Conservation (phyloP, 2,113 vertebrate genomes). For the Hippocampus abdominalis region DNA sequence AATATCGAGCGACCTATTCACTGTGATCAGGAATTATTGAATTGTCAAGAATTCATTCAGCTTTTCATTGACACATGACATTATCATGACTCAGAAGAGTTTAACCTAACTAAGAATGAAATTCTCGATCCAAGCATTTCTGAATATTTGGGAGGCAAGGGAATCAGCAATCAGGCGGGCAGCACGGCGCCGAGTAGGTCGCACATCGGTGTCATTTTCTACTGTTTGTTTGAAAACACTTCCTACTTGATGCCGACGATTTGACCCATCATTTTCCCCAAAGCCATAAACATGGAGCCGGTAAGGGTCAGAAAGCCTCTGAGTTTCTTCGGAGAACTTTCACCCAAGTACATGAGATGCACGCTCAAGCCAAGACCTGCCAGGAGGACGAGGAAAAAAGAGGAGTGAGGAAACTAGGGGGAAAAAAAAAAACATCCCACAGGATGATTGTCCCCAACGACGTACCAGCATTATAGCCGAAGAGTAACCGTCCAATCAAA, state of each 20-base stretch:
- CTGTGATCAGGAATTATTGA: too few species aligned
- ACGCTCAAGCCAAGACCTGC: constrained; percentile 69
- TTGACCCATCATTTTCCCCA: constrained; percentile 74
- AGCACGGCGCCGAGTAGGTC: too few species aligned
- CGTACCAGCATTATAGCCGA: constrained; percentile 75
- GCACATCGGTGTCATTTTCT: too few species aligned
- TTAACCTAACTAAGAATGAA: too few species aligned
- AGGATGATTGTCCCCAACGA: neutral
- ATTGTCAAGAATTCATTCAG: too few species aligned
- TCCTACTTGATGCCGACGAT: constrained; percentile 74
- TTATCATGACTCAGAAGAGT: too few species aligned
- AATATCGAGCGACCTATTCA: too few species aligned
- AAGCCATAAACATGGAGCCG: constrained; percentile 61
- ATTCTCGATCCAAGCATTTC: too few species aligned
- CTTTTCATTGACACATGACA: too few species aligned
- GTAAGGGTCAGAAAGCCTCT: constrained; percentile 72
- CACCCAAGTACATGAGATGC: constrained; percentile 72
- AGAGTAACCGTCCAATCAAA: constrained; percentile 69
- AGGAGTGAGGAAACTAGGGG: too few species aligned
- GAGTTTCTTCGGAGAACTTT: constrained; percentile 73
- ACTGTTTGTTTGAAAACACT: neutral
- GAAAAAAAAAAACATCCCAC: neutral
- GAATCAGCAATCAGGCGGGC: too few species aligned
- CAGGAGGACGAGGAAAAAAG: neutral
- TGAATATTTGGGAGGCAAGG: too few species aligned